A percentile compares a stretch with the other conserved stretches of the same genome.
phyloP scores from a whole-genome alignment of 1,140 invertebrate species.

The Goniozus legneri region DNA sequence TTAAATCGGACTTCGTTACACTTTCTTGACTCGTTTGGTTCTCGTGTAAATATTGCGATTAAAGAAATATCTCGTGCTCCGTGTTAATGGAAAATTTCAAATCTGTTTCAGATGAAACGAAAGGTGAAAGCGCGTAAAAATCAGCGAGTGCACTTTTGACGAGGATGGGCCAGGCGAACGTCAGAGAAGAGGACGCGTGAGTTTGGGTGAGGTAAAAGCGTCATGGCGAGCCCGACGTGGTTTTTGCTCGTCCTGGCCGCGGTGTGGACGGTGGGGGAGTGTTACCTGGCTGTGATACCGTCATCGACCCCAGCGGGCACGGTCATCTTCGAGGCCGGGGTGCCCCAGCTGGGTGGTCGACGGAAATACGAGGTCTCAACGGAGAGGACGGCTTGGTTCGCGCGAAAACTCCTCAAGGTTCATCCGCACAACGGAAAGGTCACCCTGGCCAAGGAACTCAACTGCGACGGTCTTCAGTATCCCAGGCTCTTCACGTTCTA shows the following conservation, averaged over 20 bases:
- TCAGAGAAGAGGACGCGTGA: slow-evolving; percentile 14
- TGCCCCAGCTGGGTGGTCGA: slow-evolving; percentile 71
- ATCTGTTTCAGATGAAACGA: slow-evolving; percentile 2
- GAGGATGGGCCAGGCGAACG: slow-evolving; percentile 7
- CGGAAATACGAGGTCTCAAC: slow-evolving; percentile 72
- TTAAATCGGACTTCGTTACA: too few species aligned
- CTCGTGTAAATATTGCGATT: too few species aligned
- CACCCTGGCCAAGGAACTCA: slow-evolving; percentile 67
- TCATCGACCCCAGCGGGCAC: slow-evolving; percentile 65
- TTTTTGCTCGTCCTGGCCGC: slow-evolving; percentile 26
- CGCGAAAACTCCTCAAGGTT: slow-evolving; percentile 72
- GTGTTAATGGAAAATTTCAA: too few species aligned
- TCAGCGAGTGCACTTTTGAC: neutral
- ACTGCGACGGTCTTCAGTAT: slow-evolving; percentile 77
- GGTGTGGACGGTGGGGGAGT: slow-evolving; percentile 26
- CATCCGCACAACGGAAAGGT: slow-evolving; percentile 71
- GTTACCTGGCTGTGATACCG: slow-evolving; percentile 69
- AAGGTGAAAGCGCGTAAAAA: neutral
- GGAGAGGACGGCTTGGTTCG: slow-evolving; percentile 76
- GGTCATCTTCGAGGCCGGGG: slow-evolving; percentile 75
- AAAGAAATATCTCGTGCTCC: too few species aligned
- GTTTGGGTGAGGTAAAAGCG: slow-evolving; percentile 18
- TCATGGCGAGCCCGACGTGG: slow-evolving; percentile 43
- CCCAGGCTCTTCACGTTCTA: slow-evolving; percentile 81
- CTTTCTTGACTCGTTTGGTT: too few species aligned